Evolutionary conservation across 2,888 invertebrate species (phyloP).

Genomic region (Athripsodes cinereus): DNA sequence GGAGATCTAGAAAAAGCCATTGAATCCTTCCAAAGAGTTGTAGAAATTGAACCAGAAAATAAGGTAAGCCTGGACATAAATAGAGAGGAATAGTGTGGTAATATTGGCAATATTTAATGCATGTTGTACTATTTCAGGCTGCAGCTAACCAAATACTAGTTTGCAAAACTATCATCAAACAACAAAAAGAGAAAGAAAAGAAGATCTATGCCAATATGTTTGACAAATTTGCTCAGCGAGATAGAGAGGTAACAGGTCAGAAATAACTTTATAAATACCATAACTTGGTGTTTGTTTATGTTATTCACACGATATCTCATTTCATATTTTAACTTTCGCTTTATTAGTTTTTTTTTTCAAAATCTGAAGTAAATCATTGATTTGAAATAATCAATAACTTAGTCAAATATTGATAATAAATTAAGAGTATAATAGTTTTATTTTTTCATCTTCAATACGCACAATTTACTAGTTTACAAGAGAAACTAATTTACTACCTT

Average conservation of each 20-base stretch:
- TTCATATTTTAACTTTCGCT: no score
- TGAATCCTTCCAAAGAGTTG: conserved; percentile 68
- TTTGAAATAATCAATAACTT: no score
- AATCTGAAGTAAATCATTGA: no score
- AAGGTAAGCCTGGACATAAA: conserved; percentile 38
- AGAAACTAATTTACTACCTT: no score
- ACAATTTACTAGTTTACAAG: no score
- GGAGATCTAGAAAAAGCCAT: conserved; percentile 74
- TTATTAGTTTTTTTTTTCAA: no score
- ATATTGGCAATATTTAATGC: not conserved
- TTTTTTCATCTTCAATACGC: no score
- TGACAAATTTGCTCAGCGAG: conserved; percentile 79
- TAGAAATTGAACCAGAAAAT: conserved; percentile 78
- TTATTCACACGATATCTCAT: no score
- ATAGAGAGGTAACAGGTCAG: conserved; percentile 64
- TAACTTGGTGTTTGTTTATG: conserved; percentile 2
- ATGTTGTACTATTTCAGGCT: conserved; percentile 45
- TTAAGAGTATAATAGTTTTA: no score
- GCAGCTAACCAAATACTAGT: conserved; percentile 69
- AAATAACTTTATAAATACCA: conserved; percentile 19
- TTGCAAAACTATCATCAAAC: conserved; percentile 68
- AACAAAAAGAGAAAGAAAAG: conserved; percentile 75
- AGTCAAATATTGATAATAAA: no score
- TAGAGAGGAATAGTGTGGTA: no score
- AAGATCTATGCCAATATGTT: conserved; percentile 93